Conservation (phyloP, 2,888 invertebrate genomes). For the Tillus elongatus region DNA sequence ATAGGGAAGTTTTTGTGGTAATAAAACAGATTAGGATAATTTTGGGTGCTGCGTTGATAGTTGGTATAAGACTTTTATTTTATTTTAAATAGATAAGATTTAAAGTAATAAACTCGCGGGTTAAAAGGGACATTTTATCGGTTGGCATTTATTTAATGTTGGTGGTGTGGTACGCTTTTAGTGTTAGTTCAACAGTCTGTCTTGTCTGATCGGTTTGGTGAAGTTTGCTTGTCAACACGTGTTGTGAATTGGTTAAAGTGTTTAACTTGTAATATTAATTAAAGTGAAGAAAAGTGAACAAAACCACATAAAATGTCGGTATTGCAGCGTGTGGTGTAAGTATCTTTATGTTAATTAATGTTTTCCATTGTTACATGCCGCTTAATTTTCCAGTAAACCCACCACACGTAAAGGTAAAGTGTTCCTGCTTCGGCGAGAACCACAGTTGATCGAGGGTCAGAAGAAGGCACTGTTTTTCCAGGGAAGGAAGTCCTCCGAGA, state of each 20-base stretch:
- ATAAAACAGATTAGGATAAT: neutral
- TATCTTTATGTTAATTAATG: conserved; percentile 8
- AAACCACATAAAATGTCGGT: conserved; percentile 34
- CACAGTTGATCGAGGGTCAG: conserved; percentile 80
- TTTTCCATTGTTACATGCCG: conserved; percentile 4
- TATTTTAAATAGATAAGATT: no score
- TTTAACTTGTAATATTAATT: conserved; percentile 8
- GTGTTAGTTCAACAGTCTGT: neutral
- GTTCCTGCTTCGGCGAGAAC: conserved; percentile 68
- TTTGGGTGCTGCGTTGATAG: conserved; percentile 1
- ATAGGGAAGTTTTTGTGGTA: no score
- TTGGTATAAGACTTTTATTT: no score
- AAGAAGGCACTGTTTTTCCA: conserved; percentile 78
- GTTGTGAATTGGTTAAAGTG: conserved; percentile 20
- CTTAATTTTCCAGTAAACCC: conserved; percentile 67
- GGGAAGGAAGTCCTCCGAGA: conserved; percentile 71
- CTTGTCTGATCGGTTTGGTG: conserved; percentile 12
- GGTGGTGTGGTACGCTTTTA: no score
- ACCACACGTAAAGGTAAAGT: conserved; percentile 83
- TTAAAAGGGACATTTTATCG: no score
- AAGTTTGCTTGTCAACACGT: conserved; percentile 31
- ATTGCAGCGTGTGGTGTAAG: conserved; percentile 42
- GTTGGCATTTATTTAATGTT: no score
- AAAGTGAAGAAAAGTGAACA: conserved; percentile 12
- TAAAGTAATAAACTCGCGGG: no score